A percentile compares a stretch with the other conserved stretches of the same genome.
Conservation (phyloP, 2,797 vertebrate species). For the Molothrus aeneus region DNA sequence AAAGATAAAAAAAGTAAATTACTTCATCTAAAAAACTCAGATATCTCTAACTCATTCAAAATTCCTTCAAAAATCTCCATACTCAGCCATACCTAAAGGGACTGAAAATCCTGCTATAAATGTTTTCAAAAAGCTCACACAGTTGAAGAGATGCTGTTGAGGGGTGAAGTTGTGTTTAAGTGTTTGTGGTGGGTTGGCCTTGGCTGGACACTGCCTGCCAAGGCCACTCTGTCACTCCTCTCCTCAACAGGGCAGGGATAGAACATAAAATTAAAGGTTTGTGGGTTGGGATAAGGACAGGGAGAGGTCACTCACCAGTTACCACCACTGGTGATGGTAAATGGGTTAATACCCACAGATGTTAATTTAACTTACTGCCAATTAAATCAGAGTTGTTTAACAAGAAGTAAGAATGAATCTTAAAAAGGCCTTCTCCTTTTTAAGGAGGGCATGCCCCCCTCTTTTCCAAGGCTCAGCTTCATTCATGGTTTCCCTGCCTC, state of each 20-base stretch:
- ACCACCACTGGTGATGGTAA: fast-evolving
- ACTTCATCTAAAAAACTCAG: not conserved
- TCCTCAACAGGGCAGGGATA: not conserved
- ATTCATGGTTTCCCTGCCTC: fast-evolving
- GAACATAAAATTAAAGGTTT: fast-evolving
- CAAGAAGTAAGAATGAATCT: not conserved
- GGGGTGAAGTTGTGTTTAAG: not conserved
- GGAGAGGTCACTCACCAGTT: not conserved
- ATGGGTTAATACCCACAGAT: fast-evolving
- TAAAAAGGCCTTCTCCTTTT: not conserved
- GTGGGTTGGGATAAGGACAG: fast-evolving
- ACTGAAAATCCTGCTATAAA: not conserved
- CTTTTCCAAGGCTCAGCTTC: not conserved
- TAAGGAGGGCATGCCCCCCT: fast-evolving
- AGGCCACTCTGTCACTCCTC: not conserved
- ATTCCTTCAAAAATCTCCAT: not conserved
- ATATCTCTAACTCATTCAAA: not conserved
- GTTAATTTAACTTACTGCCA: not conserved
- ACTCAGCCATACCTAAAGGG: not conserved
- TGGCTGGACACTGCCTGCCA: not conserved
- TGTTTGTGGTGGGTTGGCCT: no score
- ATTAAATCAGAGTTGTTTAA: not conserved
- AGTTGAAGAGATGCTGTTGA: not conserved
- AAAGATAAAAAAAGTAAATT: not conserved
- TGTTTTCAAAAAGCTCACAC: not conserved